phyloP scores from a whole-genome alignment of 2,797 vertebrate genomes.

The Pipistrellus pygmaeus region DNA sequence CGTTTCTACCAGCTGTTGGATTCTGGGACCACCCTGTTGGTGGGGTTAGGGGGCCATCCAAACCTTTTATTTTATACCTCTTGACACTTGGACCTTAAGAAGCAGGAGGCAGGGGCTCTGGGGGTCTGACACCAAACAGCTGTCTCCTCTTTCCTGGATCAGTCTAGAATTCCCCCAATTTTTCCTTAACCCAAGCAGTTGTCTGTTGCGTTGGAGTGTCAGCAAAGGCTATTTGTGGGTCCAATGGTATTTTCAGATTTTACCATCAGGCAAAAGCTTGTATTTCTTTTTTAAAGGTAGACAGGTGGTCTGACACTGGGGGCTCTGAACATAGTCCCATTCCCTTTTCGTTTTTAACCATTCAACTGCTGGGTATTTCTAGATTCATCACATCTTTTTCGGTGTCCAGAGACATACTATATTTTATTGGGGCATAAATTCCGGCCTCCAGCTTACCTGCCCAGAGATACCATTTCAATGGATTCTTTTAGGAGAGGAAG shows the following conservation, averaged over 20 bases:
- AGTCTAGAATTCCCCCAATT: slow-evolving; percentile 66
- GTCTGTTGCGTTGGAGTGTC: slow-evolving; percentile 51
- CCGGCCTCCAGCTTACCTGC: not conserved
- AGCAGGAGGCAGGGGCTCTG: not conserved
- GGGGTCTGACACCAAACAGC: slow-evolving; percentile 69
- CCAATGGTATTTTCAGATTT: slow-evolving; percentile 64
- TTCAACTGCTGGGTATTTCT: slow-evolving; percentile 55
- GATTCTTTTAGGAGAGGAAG: slow-evolving; percentile 39
- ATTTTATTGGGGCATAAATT: not conserved
- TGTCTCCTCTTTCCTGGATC: slow-evolving; percentile 74
- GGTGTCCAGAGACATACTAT: not conserved
- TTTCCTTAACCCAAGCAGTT: slow-evolving; percentile 76
- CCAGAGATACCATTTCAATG: not conserved
- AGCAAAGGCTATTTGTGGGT: slow-evolving; percentile 45
- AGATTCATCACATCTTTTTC: not conserved
- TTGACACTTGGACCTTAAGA: slow-evolving; percentile 62
- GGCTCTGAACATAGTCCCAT: not conserved
- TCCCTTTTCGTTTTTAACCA: slow-evolving; percentile 54
- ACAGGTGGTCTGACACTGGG: slow-evolving; percentile 42
- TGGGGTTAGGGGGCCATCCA: slow-evolving; percentile 46
- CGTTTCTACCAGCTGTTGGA: slow-evolving; percentile 75
- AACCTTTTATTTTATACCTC: slow-evolving; percentile 64
- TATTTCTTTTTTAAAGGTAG: slow-evolving; percentile 1
- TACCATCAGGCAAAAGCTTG: slow-evolving; percentile 27
- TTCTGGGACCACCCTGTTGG: slow-evolving; percentile 73